Base-by-base conservation (phyloP, 2,113 vertebrate genomes). In the Lynx canadensis region DNA sequence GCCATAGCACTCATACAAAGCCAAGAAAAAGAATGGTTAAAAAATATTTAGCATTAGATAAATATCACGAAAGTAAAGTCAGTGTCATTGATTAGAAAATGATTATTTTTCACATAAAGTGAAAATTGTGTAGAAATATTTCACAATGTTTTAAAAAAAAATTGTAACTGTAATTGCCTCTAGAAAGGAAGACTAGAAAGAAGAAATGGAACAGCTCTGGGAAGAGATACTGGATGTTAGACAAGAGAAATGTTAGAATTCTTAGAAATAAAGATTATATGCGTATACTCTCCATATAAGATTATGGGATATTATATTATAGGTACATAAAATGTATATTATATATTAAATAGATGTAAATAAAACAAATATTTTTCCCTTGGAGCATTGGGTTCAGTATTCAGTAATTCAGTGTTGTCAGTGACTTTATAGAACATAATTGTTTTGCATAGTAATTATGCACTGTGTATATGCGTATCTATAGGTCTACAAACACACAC, bases 31-130 rank as follows among this genome's bases (percentile, higher is more conserved):
- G 36, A 19, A 4, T 78, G 2, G 25, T 11, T 14, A 16, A 76
- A 81, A 69, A 78, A 91, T 71, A 82, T 25, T 9, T 80, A 90
- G 33, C 14, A 31, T 74, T 41, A 92, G 38, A 48, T 74, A 66
- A 81, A 36, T 38, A 25, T 55, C 50, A 57, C 13, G 86, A 52
- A 86, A 86, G 76, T 45, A 76, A 88, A 68, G 71, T 76, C 36
- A 41, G 36, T 63, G 3, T 55, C 13, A 16, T 9, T 36, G 15
- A 38, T 12, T 36, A 27, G 65, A 82, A 88, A 63, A 78, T 29
- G 60, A 69, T 52, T 8, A 14, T 45, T 4, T 48, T 85, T 76
- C 38, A 82, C 25, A 48, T 11, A 23, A 76, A 23, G n/a, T 66
- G 16, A 91, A 94, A 36, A 60, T 88, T 31, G 38, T 6, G 18